Conservation (phyloP, 2,888 invertebrate genomes). For the Alentia gelatinosa region DNA sequence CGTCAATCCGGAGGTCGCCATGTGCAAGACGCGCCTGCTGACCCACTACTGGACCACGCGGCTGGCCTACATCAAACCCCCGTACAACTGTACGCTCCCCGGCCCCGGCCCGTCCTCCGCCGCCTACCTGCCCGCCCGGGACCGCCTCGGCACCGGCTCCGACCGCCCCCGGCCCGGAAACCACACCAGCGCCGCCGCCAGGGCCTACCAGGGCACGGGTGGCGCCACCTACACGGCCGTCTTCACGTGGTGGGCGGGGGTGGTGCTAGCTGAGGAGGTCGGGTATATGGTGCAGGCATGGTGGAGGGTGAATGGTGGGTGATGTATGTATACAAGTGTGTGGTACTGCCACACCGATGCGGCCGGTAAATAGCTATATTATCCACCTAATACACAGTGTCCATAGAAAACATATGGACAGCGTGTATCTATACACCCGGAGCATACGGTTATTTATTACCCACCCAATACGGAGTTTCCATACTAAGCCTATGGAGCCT, state of each 20-base stretch:
- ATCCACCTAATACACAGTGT: no score
- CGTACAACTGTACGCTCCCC: constrained; percentile 57
- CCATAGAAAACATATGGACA: no score
- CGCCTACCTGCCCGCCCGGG: neutral
- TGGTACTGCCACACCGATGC: no score
- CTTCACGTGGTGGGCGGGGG: neutral
- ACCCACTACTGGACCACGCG: neutral
- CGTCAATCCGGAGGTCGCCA: constrained; percentile 17
- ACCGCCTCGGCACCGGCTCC: neutral
- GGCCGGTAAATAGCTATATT: no score
- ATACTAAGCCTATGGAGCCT: no score
- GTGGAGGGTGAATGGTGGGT: no score
- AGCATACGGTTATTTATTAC: no score
- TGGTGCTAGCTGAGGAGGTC: neutral
- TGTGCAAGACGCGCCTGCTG: constrained; percentile 30
- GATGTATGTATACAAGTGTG: no score
- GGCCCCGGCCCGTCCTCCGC: neutral
- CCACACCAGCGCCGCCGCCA: neutral
- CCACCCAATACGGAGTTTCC: no score
- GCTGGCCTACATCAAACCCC: neutral
- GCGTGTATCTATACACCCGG: no score
- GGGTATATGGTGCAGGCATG: neutral
- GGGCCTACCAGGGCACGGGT: neutral
- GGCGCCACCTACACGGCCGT: neutral
- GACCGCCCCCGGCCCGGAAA: neutral